Percentiles rank a stretch among this genome's conserved stretches.
Conservation (phyloP, 2,888 invertebrate species). For the Sussaba pulchella region DNA sequence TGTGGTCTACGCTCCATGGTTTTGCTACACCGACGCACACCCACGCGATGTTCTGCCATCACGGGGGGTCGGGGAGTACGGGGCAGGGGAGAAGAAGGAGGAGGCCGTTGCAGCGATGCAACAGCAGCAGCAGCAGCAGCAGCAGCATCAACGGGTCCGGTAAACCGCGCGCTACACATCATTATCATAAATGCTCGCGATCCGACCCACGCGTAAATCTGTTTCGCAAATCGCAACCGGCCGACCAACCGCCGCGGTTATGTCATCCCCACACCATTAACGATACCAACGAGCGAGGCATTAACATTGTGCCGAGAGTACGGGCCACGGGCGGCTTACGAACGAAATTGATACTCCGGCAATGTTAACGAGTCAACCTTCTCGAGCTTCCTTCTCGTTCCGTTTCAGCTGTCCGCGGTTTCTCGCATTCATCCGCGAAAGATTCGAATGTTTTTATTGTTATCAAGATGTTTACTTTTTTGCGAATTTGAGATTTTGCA, state of each 20-base stretch:
- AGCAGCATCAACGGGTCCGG: conserved; percentile 66
- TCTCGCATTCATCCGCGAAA: neutral
- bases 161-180: conserved; percentile 78
- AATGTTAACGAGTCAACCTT: conserved; percentile 22
- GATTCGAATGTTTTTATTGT: neutral
- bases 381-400: conserved; percentile 21
- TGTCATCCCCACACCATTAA: conserved; percentile 65
- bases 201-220: conserved; percentile 83
- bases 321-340: conserved; percentile 57
- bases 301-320: conserved; percentile 51
- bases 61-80: conserved; percentile 57
- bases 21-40: conserved; percentile 58
- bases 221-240: conserved; percentile 81
- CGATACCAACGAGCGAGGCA: conserved; percentile 50
- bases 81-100: neutral
- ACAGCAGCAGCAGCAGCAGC: conserved; percentile 31
- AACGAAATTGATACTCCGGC: conserved; percentile 49
- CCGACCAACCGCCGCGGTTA: conserved; percentile 61
- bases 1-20: conserved; percentile 51
- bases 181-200: conserved; percentile 83
- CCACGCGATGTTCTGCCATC: conserved; percentile 55
- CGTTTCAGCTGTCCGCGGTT: neutral
- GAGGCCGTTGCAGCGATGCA: neutral
- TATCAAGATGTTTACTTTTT: neutral
- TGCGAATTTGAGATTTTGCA: too few relatives aligned